Conservation (phyloP, 2,113 vertebrate genomes). For the Trogon melanurus region DNA sequence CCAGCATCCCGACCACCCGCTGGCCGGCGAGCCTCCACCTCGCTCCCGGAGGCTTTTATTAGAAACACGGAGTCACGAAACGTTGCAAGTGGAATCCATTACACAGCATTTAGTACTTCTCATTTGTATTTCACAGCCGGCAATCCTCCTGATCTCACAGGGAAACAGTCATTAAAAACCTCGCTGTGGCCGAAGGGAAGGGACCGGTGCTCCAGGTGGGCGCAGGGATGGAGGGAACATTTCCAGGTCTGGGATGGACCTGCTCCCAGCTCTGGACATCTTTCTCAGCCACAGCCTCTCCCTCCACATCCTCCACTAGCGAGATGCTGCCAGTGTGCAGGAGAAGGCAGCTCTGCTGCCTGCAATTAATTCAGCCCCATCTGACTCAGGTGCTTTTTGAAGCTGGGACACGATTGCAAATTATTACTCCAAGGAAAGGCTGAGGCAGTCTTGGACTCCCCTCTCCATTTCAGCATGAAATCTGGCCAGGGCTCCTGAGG, state of each 20-base stretch:
- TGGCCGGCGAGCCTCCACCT: background rate
- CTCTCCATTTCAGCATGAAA: background rate
- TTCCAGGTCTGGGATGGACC: fast-evolving
- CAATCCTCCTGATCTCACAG: background rate
- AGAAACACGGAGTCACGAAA: background rate
- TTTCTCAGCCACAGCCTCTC: background rate
- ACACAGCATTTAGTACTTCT: background rate
- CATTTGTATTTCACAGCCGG: background rate
- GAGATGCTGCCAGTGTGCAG: background rate
- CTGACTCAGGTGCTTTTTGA: background rate
- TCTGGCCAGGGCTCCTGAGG: background rate
- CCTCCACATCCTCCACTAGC: fast-evolving
- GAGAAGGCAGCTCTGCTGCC: background rate
- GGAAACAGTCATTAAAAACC: background rate
- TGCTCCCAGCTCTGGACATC: background rate
- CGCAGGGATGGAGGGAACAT: background rate
- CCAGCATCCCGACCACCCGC: background rate
- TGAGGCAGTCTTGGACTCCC: background rate
- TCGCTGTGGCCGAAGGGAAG: fast-evolving
- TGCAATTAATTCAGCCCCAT: background rate
- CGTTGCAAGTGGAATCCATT: constrained; percentile 18
- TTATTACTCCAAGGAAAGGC: background rate
- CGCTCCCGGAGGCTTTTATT: background rate
- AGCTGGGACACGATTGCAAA: background rate
- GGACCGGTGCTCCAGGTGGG: fast-evolving